Evolutionary conservation across 2,888 invertebrate genomes (phyloP).

Genomic region (Cheilosia vulpina): DNA sequence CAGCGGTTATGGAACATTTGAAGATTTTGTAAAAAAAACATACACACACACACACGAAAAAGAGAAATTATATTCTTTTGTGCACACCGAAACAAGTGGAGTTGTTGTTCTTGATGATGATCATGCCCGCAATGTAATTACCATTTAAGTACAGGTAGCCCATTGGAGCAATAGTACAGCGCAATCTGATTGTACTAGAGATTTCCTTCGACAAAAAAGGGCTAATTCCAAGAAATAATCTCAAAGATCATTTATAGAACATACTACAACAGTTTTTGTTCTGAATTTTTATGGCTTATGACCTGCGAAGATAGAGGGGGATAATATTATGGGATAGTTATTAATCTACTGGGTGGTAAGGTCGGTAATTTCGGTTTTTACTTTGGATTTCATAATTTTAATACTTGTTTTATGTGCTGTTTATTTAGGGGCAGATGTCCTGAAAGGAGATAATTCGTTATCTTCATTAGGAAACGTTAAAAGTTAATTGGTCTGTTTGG

Average conservation of each 20-base stretch:
- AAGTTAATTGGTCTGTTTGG: not conserved
- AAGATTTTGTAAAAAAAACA: constrained; percentile 17
- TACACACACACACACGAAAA: not conserved
- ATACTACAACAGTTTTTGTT: constrained; percentile 43
- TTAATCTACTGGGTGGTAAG: constrained; percentile 52
- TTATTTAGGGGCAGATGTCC: constrained; percentile 9
- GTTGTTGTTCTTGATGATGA: not conserved
- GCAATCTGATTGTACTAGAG: constrained; percentile 50
- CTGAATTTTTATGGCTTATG: constrained; percentile 50
- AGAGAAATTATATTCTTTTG: constrained; percentile 48
- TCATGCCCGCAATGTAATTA: constrained; percentile 46
- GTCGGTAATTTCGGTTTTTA: constrained; percentile 11
- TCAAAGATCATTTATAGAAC: constrained; percentile 48
- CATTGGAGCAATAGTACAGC: constrained; percentile 20
- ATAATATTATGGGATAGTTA: constrained; percentile 1
- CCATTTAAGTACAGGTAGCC: constrained; percentile 53
- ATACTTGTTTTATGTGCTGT: constrained; percentile 23
- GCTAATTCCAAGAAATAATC: constrained; percentile 56
- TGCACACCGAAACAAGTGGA: constrained; percentile 10
- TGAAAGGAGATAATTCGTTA: not conserved
- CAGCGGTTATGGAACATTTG: constrained; percentile 37
- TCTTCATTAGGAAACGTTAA: not conserved
- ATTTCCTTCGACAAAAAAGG: constrained; percentile 37
- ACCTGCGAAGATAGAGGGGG: constrained; percentile 12
- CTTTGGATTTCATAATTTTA: constrained; percentile 28